These are phyloP conservation scores for Austrofundulus limnaeus DNA, from an alignment of 2,113 vertebrate species.

Conservation along the genomic window DNA sequence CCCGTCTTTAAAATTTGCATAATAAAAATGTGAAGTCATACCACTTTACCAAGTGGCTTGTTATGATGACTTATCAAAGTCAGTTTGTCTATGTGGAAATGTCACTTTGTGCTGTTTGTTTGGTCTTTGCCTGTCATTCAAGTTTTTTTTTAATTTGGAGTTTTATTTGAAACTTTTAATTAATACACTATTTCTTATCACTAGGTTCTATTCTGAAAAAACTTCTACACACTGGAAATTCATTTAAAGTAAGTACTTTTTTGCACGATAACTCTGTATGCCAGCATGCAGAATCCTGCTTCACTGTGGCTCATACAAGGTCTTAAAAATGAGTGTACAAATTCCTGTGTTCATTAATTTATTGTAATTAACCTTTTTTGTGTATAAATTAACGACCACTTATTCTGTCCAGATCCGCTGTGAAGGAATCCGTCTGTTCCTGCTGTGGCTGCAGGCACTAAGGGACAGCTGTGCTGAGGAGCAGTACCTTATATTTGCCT, in stretches of 20 bases:
- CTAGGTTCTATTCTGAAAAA: slow-evolving; percentile 97
- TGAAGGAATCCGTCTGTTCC: slow-evolving; percentile 95
- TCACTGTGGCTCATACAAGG: background rate
- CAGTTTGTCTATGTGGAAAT: slow-evolving; percentile 29
- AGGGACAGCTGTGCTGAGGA: slow-evolving; percentile 94
- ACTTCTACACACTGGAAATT: slow-evolving; percentile 99
- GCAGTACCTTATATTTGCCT: slow-evolving; percentile 94
- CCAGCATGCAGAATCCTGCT: background rate
- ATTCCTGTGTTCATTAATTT: background rate
- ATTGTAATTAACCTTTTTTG: background rate
- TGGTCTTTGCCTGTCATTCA: too few relatives aligned
- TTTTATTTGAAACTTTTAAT: background rate
- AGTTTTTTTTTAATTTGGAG: too few relatives aligned
- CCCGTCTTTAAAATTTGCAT: too few relatives aligned
- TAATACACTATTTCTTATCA: slow-evolving; percentile 35
- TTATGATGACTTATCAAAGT: slow-evolving; percentile 46
- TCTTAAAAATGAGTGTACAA: background rate
- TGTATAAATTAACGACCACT: background rate
- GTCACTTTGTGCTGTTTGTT: slow-evolving; percentile 7
- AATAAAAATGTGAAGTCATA: slow-evolving; percentile 44
- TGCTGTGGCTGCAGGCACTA: slow-evolving; percentile 96
- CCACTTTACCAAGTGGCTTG: slow-evolving; percentile 24
- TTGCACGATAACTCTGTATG: background rate
- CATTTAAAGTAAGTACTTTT: slow-evolving; percentile 86
- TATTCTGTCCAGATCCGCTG: slow-evolving; percentile 86